Base-by-base conservation (phyloP, 2,888 invertebrate genomes). In the Torymus texanus region DNA sequence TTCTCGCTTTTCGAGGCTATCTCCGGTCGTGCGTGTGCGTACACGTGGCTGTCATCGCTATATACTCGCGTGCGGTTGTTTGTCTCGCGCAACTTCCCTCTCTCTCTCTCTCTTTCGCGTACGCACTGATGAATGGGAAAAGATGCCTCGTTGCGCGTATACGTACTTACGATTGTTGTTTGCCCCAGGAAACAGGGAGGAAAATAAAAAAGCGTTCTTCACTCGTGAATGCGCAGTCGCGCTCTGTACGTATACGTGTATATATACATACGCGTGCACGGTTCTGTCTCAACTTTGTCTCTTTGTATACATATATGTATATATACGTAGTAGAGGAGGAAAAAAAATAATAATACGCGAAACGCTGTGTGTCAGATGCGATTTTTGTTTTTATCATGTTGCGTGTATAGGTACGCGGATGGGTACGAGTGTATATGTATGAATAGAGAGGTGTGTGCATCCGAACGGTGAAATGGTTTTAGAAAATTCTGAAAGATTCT, bases 131-230 rank as follows among this genome's bases (percentile, higher is more conserved):
- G 58, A 65, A 56, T 68, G 61, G 62, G 56, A 41, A 62, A 75
- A 75, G 75, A 75, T 70, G 58, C 51, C 63, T n/a, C 41, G 51
- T 67, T 18, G 62, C 14, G 41, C 41, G 41, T 8, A 41, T 41
- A 41, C 41, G 50, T 58, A 70, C 76, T 76, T 76, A 58, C 63
- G 56, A 76, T 76, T 70, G 63, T 76, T 70, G 63, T 76, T 70
- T 62, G 18, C 63, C 63, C 63, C 21, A 13, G 50, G 21, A 41
- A 58, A 61, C 5, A 12, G 56, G 12, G 65, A 58, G 21, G 8
- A 56, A 59, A 59, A 55, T 14, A 59, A 59, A 76, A 76, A 56
- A 50, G 21, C 29, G 56, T 58, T 75, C 61, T 62, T 53, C 53
- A 29, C 51, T 10, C 12, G 75, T 41, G 41, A 41, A 41, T 41